A percentile compares a stretch with the other conserved stretches of the same genome.
phyloP scores from a whole-genome alignment of 2,888 invertebrate genomes.

The Dorcus parallelipipedus region DNA sequence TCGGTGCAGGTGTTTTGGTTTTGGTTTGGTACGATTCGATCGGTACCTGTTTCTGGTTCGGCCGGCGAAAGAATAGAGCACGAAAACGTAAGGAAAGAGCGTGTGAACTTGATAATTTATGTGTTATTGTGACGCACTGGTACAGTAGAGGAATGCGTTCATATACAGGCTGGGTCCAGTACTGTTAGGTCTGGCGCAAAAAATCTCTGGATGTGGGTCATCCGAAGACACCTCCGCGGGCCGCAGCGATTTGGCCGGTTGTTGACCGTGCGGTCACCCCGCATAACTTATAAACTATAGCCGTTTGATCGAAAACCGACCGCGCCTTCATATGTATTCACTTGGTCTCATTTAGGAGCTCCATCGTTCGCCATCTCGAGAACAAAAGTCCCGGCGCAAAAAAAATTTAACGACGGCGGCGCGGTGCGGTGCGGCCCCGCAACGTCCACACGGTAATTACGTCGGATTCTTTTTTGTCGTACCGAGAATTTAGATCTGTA shows the following conservation, averaged over 20 bases:
- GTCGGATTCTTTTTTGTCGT: too few species aligned
- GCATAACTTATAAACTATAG: conserved; percentile 35
- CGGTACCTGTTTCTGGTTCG: too few species aligned
- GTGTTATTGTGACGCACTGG: conserved; percentile 17
- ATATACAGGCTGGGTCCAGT: conserved; percentile 37
- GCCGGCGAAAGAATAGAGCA: too few species aligned
- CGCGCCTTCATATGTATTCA: conserved; percentile 19
- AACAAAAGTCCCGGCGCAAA: neutral
- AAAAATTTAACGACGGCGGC: too few species aligned
- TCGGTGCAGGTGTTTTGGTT: too few species aligned
- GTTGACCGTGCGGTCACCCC: conserved; percentile 43
- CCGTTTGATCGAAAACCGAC: conserved; percentile 38
- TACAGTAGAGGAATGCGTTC: conserved; percentile 29
- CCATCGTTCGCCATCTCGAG: neutral
- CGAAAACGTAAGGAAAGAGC: neutral
- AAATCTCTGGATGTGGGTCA: conserved; percentile 39
- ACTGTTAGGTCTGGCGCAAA: conserved; percentile 41
- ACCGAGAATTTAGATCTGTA: too few species aligned
- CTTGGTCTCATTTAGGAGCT: neutral
- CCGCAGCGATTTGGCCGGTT: conserved; percentile 45
- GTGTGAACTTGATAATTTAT: conserved; percentile 18
- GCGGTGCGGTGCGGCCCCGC: too few species aligned
- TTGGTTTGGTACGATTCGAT: too few species aligned
- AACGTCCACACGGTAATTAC: too few species aligned
- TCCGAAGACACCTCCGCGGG: conserved; percentile 41